phyloP scores from a whole-genome alignment of 2,113 vertebrate genomes.

The Megaceryle torquata region DNA sequence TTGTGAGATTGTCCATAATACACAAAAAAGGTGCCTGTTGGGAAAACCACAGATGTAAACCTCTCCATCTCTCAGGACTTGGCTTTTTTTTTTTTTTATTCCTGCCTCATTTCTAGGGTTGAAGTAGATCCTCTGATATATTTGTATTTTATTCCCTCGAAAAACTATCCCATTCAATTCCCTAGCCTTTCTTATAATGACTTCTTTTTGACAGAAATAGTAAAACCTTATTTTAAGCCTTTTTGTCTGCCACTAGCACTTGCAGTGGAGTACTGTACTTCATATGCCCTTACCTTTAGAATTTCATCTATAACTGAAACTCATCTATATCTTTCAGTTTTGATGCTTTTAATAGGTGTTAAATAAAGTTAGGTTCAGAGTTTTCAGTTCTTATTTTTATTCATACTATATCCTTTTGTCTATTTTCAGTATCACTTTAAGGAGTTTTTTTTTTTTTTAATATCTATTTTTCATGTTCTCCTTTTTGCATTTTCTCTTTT shows the following conservation, averaged over 20 bases:
- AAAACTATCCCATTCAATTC: background rate
- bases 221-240: background rate
- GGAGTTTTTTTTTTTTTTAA: background rate
- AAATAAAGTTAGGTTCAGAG: background rate
- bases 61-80: background rate
- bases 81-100: background rate
- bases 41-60: background rate
- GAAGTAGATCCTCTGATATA: background rate
- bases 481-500: background rate
- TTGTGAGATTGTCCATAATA: background rate
- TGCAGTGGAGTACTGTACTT: background rate
- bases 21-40: background rate
- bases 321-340: background rate
- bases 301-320: background rate
- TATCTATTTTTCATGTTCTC: background rate
- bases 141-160: background rate
- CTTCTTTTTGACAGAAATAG: background rate
- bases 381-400: background rate
- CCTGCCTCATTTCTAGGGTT: background rate
- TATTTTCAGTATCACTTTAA: background rate
- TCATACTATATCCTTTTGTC: background rate
- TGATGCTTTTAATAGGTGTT: background rate
- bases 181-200: background rate
- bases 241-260: background rate
- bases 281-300: background rate